Conservation (phyloP, 2,888 invertebrate species). For the Tenthredo distinguenda region DNA sequence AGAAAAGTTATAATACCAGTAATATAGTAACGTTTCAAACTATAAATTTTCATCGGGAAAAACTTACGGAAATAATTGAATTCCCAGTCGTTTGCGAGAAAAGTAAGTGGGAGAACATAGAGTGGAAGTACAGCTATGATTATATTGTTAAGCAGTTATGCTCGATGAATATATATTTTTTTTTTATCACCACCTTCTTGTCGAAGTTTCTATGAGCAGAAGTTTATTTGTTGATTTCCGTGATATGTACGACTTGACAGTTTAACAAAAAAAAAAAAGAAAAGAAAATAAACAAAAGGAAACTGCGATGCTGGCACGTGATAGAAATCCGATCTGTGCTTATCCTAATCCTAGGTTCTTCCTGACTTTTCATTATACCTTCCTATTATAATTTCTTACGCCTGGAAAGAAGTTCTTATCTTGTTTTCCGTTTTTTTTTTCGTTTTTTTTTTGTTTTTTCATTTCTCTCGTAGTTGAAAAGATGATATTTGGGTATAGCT, state of each 20-base stretch:
- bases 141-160: slow-evolving; percentile 23
- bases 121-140: not conserved
- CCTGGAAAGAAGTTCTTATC: slow-evolving; percentile 43
- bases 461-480: slow-evolving; percentile 36
- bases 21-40: not conserved
- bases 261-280: slow-evolving; percentile 31
- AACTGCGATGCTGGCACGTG: slow-evolving; percentile 44
- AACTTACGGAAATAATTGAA: not conserved
- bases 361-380: slow-evolving; percentile 26
- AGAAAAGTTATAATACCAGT: not conserved
- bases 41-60: not conserved
- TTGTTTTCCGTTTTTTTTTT: slow-evolving; percentile 17
- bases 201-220: not conserved
- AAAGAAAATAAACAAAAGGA: slow-evolving; percentile 19
- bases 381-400: slow-evolving; percentile 24
- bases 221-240: not conserved
- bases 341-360: slow-evolving; percentile 25
- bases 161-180: not conserved
- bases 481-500: slow-evolving; percentile 75
- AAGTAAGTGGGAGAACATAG: not conserved
- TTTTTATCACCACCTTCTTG: not conserved
- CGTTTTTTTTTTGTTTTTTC: slow-evolving; percentile 49
- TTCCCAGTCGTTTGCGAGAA: not conserved
- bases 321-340: slow-evolving; percentile 46
- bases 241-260: not conserved